Evolutionary conservation across 2,113 vertebrate species (phyloP).

Genomic region (Edolisoma coerulescens): DNA sequence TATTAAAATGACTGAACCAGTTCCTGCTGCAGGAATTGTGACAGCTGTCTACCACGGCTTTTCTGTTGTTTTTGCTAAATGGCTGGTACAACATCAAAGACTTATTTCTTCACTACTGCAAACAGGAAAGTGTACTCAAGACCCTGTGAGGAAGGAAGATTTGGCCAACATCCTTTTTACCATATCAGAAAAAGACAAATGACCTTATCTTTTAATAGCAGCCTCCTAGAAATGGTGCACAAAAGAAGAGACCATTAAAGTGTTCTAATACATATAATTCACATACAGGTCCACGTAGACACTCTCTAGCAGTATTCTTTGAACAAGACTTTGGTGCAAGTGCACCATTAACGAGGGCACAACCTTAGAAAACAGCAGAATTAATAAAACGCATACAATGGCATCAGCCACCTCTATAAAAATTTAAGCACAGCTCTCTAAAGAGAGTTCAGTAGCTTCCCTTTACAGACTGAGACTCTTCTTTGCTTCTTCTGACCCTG

Average conservation of each 20-base stretch:
- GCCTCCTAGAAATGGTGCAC: background rate
- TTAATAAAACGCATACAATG: background rate
- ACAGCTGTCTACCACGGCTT: background rate
- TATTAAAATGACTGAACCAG: background rate
- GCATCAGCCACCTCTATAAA: background rate
- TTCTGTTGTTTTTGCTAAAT: background rate
- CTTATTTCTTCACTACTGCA: background rate
- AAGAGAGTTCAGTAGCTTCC: background rate
- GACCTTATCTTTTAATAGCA: background rate
- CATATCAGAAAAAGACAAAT: background rate
- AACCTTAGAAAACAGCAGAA: background rate
- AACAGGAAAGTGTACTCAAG: background rate
- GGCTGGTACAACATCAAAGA: background rate
- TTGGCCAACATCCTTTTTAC: background rate
- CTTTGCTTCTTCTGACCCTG: background rate
- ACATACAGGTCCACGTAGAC: rapidly evolving
- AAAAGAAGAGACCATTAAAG: background rate
- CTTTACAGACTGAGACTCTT: background rate
- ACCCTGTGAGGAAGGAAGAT: background rate
- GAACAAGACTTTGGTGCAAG: background rate
- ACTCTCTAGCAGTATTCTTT: background rate
- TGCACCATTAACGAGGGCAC: background rate
- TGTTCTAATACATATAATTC: background rate
- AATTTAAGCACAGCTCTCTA: background rate
- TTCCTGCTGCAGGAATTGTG: background rate